A percentile compares a stretch with the other conserved stretches of the same genome.
Conservation (phyloP, 2,888 invertebrate species). For the Dimorphilus gyrociliatus region DNA sequence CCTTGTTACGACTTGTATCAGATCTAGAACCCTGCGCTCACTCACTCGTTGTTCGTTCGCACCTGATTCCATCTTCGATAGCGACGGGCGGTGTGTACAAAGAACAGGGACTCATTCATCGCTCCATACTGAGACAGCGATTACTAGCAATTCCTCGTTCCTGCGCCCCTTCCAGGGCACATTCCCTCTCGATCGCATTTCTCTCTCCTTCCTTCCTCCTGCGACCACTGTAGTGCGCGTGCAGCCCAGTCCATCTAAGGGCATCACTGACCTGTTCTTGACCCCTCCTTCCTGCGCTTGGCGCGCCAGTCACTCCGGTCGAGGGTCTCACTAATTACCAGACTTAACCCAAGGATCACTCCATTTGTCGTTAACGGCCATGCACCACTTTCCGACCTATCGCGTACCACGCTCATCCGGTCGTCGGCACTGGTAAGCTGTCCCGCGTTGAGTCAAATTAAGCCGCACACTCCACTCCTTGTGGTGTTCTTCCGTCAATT, state of each 20-base stretch:
- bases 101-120: slow-evolving; percentile 54
- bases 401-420: slow-evolving; percentile 52
- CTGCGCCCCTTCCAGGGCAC: slow-evolving; percentile 48
- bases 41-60: slow-evolving; percentile 28
- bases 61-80: slow-evolving; percentile 53
- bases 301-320: too few species aligned
- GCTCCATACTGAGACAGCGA: slow-evolving; percentile 51
- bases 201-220: slow-evolving; percentile 45
- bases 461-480: slow-evolving; percentile 56
- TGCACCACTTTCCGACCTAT: slow-evolving; percentile 54
- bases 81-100: slow-evolving; percentile 57
- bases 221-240: slow-evolving; percentile 48
- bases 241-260: slow-evolving; percentile 48
- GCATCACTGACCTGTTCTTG: slow-evolving; percentile 53
- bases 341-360: slow-evolving; percentile 58
- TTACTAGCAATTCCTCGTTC: slow-evolving; percentile 54
- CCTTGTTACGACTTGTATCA: slow-evolving; percentile 51
- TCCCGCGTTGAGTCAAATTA: slow-evolving; percentile 56
- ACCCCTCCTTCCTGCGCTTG: too few species aligned
- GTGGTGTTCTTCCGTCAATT: slow-evolving; percentile 54
- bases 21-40: slow-evolving; percentile 36
- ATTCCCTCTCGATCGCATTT: slow-evolving; percentile 52
- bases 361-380: slow-evolving; percentile 57
- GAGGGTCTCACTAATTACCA: slow-evolving; percentile 55
- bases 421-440: slow-evolving; percentile 54